These are phyloP conservation scores for Labrus mixtus DNA, from an alignment of 2,113 vertebrate species.

Conservation along the genomic window DNA sequence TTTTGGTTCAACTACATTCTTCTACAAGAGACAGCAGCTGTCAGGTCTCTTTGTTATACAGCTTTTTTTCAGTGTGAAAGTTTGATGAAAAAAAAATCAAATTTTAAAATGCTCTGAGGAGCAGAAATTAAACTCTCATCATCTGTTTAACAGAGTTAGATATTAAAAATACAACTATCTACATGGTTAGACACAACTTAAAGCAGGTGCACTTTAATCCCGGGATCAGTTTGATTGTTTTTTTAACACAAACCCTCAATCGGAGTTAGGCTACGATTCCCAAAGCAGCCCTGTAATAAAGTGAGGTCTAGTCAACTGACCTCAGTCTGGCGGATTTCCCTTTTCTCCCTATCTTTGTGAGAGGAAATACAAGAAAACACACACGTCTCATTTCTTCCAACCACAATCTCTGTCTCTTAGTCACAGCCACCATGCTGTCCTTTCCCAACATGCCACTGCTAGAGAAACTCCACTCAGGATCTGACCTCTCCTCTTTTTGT, in stretches of 20 bases:
- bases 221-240: constrained; percentile 11
- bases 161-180: not conserved
- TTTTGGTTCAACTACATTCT: not conserved
- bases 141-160: not conserved
- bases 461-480: constrained; percentile 46
- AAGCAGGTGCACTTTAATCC: constrained; percentile 5
- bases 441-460: constrained; percentile 52
- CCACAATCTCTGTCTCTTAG: constrained; percentile 33
- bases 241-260: constrained; percentile 13
- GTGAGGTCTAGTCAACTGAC: constrained; percentile 8
- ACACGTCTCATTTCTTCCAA: constrained; percentile 46
- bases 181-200: not conserved
- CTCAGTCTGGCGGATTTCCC: constrained; percentile 2
- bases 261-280: not conserved
- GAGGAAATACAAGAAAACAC: constrained; percentile 14
- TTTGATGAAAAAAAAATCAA: not conserved
- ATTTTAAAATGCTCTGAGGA: not conserved
- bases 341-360: constrained; percentile 31
- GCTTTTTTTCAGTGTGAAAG: not conserved
- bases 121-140: constrained; percentile 9
- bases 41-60: not conserved
- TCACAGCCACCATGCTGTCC: constrained; percentile 48
- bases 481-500: constrained; percentile 39
- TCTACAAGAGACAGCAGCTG: not conserved
- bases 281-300: constrained; percentile 19